These are phyloP conservation scores for Dicyrtomina minuta DNA, from an alignment of 2,888 invertebrate species.

Conservation along the genomic window DNA sequence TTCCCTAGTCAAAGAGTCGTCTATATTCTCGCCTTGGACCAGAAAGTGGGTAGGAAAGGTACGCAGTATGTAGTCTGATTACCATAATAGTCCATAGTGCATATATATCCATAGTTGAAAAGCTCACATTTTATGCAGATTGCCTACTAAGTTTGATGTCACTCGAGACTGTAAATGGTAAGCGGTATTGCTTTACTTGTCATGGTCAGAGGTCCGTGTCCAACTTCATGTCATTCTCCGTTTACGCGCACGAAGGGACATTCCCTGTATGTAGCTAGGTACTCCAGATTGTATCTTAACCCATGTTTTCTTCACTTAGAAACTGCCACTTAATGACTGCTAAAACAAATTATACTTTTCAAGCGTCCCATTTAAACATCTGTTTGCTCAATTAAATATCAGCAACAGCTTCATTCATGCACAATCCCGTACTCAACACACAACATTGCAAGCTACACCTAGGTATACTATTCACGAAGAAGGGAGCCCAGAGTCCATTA, in stretches of 20 bases:
- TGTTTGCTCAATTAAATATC: neutral
- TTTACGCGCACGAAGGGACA: conserved; percentile 16
- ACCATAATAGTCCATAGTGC: too few species aligned
- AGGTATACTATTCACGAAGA: too few species aligned
- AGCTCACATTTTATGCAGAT: too few species aligned
- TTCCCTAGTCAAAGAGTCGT: too few species aligned
- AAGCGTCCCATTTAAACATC: conserved; percentile 4
- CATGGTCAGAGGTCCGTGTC: neutral
- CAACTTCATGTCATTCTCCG: conserved; percentile 15
- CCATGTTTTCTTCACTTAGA: conserved; percentile 27
- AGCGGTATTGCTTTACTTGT: neutral
- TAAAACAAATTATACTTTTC: conserved; percentile 13
- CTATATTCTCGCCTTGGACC: too few species aligned
- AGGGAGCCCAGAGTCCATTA: too few species aligned
- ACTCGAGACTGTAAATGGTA: too few species aligned
- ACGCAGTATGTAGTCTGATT: too few species aligned
- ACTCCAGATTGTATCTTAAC: conserved; percentile 4
- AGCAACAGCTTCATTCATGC: conserved; percentile 1
- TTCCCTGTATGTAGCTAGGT: neutral
- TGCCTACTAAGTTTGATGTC: too few species aligned
- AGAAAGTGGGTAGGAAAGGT: too few species aligned
- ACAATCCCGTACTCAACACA: neutral
- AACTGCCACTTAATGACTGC: neutral
- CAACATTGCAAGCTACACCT: too few species aligned
- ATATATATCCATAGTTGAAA: too few species aligned